Evolutionary conservation across 2,888 invertebrate species (phyloP).

Genomic region (Meandrusa payeni): DNA sequence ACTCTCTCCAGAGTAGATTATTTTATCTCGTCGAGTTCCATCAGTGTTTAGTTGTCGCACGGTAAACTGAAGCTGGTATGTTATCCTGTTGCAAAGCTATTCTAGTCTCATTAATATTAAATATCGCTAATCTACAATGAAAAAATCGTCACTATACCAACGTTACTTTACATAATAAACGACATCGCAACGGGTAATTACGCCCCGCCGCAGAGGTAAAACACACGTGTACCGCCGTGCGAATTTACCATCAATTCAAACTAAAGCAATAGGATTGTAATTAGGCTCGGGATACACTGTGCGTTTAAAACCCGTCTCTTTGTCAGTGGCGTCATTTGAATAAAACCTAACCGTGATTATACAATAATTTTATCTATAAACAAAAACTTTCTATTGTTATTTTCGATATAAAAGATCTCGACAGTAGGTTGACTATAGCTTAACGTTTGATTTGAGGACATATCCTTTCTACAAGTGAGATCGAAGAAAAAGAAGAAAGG

Average conservation of each 20-base stretch:
- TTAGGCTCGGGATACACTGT: constrained; percentile 45
- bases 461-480: too few species aligned
- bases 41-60: too few species aligned
- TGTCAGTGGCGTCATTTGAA: constrained; percentile 46
- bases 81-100: too few species aligned
- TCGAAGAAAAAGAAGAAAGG: too few species aligned
- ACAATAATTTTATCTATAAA: constrained; percentile 60
- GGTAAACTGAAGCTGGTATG: too few species aligned
- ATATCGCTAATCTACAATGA: constrained; percentile 6
- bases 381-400: constrained; percentile 69
- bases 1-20: too few species aligned
- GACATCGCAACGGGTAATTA: constrained; percentile 50
- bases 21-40: too few species aligned
- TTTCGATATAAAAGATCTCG: constrained; percentile 47
- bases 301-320: constrained; percentile 40
- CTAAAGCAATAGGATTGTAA: constrained; percentile 54
- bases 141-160: neutral
- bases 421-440: constrained; percentile 27
- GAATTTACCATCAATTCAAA: constrained; percentile 24
- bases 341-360: constrained; percentile 43
- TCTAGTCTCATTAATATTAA: constrained; percentile 3
- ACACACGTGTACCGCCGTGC: constrained; percentile 41
- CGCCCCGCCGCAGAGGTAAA: constrained; percentile 47
- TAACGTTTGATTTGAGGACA: too few species aligned
- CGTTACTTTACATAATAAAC: constrained; percentile 28